A percentile compares a stretch with the other conserved stretches of the same genome.
Conservation (phyloP, 2,797 vertebrate genomes). For the Psittacula echo region DNA sequence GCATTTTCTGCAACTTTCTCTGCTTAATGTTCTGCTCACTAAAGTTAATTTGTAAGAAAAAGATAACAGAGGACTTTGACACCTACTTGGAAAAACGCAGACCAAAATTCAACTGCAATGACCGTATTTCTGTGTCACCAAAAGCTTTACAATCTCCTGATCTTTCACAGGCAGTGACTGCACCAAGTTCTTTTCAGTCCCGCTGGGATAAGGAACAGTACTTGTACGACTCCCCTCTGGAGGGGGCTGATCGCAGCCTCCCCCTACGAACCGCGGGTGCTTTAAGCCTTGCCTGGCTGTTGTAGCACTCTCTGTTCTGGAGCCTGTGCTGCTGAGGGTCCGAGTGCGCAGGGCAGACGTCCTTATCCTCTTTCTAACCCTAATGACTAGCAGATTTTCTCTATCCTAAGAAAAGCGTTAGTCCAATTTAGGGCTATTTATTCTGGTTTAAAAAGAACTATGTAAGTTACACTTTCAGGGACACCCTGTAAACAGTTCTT, state of each 20-base stretch:
- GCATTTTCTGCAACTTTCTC: not conserved
- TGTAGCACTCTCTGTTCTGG: rapidly evolving
- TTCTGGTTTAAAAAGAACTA: not conserved
- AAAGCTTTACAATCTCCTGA: not conserved
- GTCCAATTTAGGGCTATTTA: not conserved
- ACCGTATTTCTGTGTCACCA: not conserved
- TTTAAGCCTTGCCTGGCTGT: not conserved
- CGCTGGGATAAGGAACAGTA: not conserved
- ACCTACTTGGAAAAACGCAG: not conserved
- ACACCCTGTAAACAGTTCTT: not conserved
- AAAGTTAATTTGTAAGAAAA: not conserved
- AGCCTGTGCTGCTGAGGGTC: not conserved
- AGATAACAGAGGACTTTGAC: not conserved
- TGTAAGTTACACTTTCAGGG: not conserved
- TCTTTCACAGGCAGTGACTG: not conserved
- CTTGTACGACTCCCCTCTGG: rapidly evolving
- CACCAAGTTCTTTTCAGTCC: not conserved
- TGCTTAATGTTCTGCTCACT: not conserved
- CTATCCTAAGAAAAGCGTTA: not conserved
- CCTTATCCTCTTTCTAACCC: not conserved
- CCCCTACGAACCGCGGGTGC: not conserved
- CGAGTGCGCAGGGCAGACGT: rapidly evolving
- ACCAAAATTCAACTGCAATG: not conserved
- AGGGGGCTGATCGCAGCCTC: not conserved
- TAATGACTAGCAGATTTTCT: not conserved